Evolutionary conservation across 2,797 vertebrate species (phyloP), one percentile per base, ranked within the genome.

Genomic region (Cryptoblepharus egeriae): DNA sequence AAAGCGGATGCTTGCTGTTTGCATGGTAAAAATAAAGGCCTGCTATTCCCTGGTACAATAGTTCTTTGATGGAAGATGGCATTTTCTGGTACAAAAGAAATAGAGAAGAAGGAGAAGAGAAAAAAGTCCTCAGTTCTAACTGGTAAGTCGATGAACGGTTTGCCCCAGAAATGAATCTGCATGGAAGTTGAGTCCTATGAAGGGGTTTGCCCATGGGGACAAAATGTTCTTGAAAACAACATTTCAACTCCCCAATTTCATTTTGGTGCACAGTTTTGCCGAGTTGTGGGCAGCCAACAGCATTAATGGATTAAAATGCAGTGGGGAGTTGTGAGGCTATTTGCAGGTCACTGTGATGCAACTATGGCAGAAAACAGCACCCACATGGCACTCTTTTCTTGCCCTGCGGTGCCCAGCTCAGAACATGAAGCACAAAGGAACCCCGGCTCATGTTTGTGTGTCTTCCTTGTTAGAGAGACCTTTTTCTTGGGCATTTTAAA

Each of bases 61-160:
- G 63, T 30, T 75, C 63, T 74, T 49, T 45, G 35, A 75, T 68
- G 35, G 65, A 68, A 24, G 65, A 68, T n/a, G 30, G 70, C 69
- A 79, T 79, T 74, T 60, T 39, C 16, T 5, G 49, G 61, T 26
- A 71, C 67, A 60, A 39, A 76, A 79, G 60, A 45, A 70, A 83
- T 22, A 22, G 55, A 75, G 73, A 74, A n/a, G 39, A 42, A 42
- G 39, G 39, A 9, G 39, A 9, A 4, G 45, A 12, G 45, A 49
- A 37, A n/a, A 60, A 5, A 67, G 12, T 49, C n/a, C 45, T 75
- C 45, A 49, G 45, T 55, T 61, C 76, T 77, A 26, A 6, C 30
- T 77, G 45, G 68, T 67, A 52, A 26, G 35, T 78, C 32, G 16
- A 58, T 79, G 37, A 79, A 35, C 61, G 16, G n/a, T 22, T 35